These are phyloP conservation scores for Byasa hedistus DNA, from an alignment of 2,888 invertebrate genomes.

Conservation along the genomic window DNA sequence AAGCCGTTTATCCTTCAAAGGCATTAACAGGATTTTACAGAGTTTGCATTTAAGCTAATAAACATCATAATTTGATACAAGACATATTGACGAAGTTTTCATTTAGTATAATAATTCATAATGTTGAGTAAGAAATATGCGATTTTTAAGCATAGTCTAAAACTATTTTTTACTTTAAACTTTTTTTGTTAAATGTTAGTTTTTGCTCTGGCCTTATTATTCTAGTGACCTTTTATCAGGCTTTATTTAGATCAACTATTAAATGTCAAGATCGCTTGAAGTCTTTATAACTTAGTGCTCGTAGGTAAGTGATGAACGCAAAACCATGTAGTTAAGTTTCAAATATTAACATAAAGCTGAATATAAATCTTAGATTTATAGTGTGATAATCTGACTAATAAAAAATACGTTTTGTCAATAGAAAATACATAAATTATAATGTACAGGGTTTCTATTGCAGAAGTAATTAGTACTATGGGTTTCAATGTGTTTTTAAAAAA, in stretches of 20 bases:
- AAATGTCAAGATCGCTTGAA: slow-evolving; percentile 24
- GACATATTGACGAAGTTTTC: not conserved
- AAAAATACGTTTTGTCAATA: too few relatives aligned
- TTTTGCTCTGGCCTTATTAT: not conserved
- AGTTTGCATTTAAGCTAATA: not conserved
- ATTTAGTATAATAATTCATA: not conserved
- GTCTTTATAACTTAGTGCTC: not conserved
- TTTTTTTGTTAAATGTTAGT: not conserved
- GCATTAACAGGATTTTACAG: not conserved
- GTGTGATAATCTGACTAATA: not conserved
- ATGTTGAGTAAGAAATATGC: not conserved
- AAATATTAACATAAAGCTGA: too few relatives aligned
- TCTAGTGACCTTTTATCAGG: slow-evolving; percentile 16
- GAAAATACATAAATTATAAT: too few relatives aligned
- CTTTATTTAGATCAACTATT: slow-evolving; percentile 19
- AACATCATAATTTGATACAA: not conserved
- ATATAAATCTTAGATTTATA: not conserved
- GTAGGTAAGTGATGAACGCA: not conserved
- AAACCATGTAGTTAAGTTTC: not conserved
- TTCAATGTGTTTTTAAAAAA: too few relatives aligned
- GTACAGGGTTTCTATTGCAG: too few relatives aligned
- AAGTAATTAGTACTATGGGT: too few relatives aligned
- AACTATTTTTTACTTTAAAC: not conserved
- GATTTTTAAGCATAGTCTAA: not conserved
- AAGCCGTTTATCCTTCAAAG: not conserved